Conservation (phyloP, 2,888 invertebrate genomes). For the Pheosia tremula region DNA sequence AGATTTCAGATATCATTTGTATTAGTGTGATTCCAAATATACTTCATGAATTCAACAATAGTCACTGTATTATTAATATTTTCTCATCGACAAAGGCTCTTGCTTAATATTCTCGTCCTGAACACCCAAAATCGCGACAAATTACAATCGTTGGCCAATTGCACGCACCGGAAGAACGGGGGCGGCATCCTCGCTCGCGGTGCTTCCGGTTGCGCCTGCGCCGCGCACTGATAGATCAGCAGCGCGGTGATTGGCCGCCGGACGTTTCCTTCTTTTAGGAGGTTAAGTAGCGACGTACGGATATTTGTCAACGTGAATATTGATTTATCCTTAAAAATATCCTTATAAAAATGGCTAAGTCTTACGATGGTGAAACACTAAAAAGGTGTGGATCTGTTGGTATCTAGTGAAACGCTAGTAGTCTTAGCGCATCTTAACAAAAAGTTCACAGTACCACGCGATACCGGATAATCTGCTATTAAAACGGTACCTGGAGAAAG, state of each 20-base stretch:
- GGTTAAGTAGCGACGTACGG: neutral
- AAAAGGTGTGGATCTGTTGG: too few relatives aligned
- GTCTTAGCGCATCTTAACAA: too few relatives aligned
- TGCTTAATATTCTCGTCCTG: neutral
- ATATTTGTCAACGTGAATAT: neutral
- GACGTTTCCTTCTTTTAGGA: neutral
- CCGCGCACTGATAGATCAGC: conserved; percentile 24
- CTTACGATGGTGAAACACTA: too few relatives aligned
- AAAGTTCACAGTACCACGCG: too few relatives aligned
- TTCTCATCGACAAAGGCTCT: neutral
- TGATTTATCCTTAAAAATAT: neutral
- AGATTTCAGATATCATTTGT: too few relatives aligned
- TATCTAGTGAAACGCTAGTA: too few relatives aligned
- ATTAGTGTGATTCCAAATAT: too few relatives aligned
- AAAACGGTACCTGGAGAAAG: too few relatives aligned
- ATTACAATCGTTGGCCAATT: conserved; percentile 22
- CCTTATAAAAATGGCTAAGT: too few relatives aligned
- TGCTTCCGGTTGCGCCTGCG: conserved; percentile 47
- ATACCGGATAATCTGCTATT: too few relatives aligned
- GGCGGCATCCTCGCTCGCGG: conserved; percentile 54
- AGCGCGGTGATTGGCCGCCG: neutral
- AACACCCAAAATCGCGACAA: neutral
- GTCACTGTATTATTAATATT: too few relatives aligned
- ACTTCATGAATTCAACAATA: too few relatives aligned
- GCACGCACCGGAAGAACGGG: conserved; percentile 52